These are phyloP conservation scores for Brachystomella parvula DNA, from an alignment of 1,140 invertebrate species.

Conservation along the genomic window DNA sequence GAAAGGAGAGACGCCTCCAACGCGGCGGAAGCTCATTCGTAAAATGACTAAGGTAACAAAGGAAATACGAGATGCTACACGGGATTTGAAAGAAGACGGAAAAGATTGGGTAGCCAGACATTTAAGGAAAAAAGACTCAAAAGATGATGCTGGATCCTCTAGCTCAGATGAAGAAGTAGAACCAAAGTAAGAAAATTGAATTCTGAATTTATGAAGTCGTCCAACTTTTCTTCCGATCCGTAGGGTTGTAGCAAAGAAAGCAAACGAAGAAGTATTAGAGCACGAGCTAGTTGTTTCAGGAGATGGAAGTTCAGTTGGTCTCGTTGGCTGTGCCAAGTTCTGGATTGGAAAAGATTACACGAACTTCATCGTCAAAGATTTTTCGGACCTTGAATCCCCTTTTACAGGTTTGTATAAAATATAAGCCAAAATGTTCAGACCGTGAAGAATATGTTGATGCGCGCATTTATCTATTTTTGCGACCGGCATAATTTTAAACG, in stretches of 20 bases:
- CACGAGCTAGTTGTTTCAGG: too few species aligned
- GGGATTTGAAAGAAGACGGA: slow-evolving; percentile 31
- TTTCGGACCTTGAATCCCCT: slow-evolving; percentile 79
- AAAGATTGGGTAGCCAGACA: slow-evolving; percentile 26
- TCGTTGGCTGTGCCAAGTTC: slow-evolving; percentile 65
- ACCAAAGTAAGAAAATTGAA: slow-evolving; percentile 10
- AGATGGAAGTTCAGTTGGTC: slow-evolving; percentile 39
- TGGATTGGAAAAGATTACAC: slow-evolving; percentile 98
- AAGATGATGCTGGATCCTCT: slow-evolving; percentile 37
- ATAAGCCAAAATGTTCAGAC: too few species aligned
- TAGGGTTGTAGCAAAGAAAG: too few species aligned
- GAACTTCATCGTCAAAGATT: slow-evolving; percentile 98
- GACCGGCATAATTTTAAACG: too few species aligned
- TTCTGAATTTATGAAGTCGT: too few species aligned
- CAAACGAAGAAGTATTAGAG: too few species aligned
- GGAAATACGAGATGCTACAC: neutral
- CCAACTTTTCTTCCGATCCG: too few species aligned
- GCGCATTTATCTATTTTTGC: too few species aligned
- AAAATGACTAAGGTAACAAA: slow-evolving; percentile 33
- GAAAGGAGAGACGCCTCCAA: slow-evolving; percentile 36
- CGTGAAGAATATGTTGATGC: too few species aligned
- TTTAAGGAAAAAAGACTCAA: slow-evolving; percentile 38
- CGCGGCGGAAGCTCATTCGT: slow-evolving; percentile 20
- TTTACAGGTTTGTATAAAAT: slow-evolving; percentile 69
- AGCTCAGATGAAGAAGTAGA: slow-evolving; percentile 13